Conservation (phyloP, 2,113 vertebrate genomes). For the Cyanoderma ruficeps region DNA sequence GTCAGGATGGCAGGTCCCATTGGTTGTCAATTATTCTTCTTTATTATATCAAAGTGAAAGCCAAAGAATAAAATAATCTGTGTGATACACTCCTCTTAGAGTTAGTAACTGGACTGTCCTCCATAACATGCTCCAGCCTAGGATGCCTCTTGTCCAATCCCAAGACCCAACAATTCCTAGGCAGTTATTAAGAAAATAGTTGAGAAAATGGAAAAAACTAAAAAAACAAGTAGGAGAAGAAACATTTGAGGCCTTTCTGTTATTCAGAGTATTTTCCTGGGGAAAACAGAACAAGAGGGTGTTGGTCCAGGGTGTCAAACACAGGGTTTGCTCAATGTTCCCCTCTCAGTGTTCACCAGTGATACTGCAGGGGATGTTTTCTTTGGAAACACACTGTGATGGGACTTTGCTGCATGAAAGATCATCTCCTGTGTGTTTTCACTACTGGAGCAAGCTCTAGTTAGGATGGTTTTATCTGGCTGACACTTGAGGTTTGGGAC, state of each 20-base stretch:
- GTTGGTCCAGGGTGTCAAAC: not conserved
- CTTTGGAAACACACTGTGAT: not conserved
- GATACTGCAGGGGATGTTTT: not conserved
- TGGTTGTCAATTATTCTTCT: slow-evolving; percentile 6
- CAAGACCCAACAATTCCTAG: too few species aligned
- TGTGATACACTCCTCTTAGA: not conserved
- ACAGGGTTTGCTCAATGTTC: not conserved
- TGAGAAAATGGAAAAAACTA: not conserved
- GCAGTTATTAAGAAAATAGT: not conserved
- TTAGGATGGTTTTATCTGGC: not conserved
- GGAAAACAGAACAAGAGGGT: not conserved
- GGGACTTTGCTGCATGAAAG: not conserved
- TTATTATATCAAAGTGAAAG: not conserved
- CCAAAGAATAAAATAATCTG: not conserved
- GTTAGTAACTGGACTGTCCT: not conserved
- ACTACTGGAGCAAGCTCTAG: fast-evolving
- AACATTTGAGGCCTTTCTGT: not conserved
- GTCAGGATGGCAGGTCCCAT: not conserved
- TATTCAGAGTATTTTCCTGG: fast-evolving
- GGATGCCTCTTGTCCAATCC: not conserved
- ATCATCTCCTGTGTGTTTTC: not conserved
- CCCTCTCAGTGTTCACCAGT: not conserved
- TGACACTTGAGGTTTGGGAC: not conserved
- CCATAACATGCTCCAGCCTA: not conserved
- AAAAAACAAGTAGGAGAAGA: not conserved